Percentiles rank a stretch among this genome's conserved stretches.
These are phyloP conservation scores for Ennomos erosarius DNA, from an alignment of 2,888 invertebrate genomes.

Conservation along the genomic window DNA sequence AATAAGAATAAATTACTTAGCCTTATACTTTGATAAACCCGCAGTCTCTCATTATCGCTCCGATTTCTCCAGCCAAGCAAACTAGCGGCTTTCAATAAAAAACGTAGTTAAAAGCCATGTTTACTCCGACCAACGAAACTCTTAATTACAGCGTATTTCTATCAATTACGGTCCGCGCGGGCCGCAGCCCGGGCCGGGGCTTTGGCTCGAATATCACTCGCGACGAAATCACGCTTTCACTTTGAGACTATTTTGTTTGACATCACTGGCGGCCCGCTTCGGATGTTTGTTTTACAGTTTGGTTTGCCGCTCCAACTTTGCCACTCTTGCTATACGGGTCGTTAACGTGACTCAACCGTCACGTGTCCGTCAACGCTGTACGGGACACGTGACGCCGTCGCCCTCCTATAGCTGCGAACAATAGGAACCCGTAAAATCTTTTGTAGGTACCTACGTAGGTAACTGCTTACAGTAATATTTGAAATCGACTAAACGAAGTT, in stretches of 20 bases:
- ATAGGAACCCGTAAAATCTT: too few species aligned
- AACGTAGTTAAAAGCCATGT: slow-evolving; percentile 25
- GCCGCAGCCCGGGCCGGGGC: slow-evolving; percentile 1
- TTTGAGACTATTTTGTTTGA: slow-evolving; percentile 3
- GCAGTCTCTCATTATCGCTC: slow-evolving; percentile 6
- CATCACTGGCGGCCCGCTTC: background rate
- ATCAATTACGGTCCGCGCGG: slow-evolving; percentile 23
- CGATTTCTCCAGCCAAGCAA: slow-evolving; percentile 8
- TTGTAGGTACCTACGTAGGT: too few species aligned
- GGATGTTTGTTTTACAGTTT: too few species aligned
- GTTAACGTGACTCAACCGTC: too few species aligned
- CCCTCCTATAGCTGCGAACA: too few species aligned
- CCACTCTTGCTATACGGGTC: too few species aligned
- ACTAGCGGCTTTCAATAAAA: slow-evolving; percentile 16
- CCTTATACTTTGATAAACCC: background rate
- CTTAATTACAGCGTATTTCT: slow-evolving; percentile 35
- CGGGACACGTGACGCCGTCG: too few species aligned
- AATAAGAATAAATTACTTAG: too few species aligned
- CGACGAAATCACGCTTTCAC: slow-evolving; percentile 3
- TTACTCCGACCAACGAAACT: slow-evolving; percentile 35
- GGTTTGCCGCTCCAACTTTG: too few species aligned
- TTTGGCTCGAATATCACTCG: slow-evolving; percentile 6
- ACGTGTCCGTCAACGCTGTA: too few species aligned
- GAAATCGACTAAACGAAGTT: too few species aligned
- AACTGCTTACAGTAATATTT: too few species aligned